Conservation (phyloP, 1,140 invertebrate genomes). For the Zaprionus nigranus region DNA sequence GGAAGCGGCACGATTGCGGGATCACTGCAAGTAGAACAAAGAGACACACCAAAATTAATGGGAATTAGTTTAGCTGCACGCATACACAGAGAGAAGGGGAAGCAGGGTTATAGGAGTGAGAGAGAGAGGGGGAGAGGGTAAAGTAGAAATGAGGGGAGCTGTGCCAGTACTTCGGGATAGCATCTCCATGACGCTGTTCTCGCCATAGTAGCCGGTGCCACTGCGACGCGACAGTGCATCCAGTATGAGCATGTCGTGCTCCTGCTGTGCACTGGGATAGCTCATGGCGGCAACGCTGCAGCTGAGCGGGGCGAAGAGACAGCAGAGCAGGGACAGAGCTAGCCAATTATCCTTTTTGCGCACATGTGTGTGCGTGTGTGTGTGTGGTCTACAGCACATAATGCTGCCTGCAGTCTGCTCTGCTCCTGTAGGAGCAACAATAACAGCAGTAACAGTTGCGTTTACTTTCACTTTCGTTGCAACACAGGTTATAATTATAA, state of each 20-base stretch:
- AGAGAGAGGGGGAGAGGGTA: not conserved
- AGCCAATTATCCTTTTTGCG: constrained; percentile 68
- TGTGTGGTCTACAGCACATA: constrained; percentile 42
- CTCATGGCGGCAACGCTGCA: constrained; percentile 27
- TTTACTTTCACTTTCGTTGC: constrained; percentile 69
- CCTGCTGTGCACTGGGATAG: constrained; percentile 87
- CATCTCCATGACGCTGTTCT: constrained; percentile 91
- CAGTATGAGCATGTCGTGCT: constrained; percentile 90
- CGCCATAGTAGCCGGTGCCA: constrained; percentile 85
- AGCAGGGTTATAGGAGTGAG: too few relatives aligned
- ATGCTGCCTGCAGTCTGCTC: not conserved
- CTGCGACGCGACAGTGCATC: constrained; percentile 89
- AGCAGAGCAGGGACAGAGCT: constrained; percentile 6
- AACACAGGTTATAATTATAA: constrained; percentile 21
- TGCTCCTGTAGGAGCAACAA: constrained; percentile 39
- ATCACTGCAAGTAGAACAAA: constrained; percentile 89
- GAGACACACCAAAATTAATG: constrained; percentile 45
- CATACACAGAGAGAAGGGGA: not conserved
- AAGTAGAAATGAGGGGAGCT: constrained; percentile 7
- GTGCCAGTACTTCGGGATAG: constrained; percentile 89
- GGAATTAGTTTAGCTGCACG: constrained; percentile 38
- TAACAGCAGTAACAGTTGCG: not conserved
- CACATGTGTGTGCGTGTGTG: constrained; percentile 44
- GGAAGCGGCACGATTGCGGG: constrained; percentile 95
- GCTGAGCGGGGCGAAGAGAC: not conserved